A percentile compares a stretch with the other conserved stretches of the same genome.
Conservation (phyloP, 1,140 invertebrate species). For the Melanaphis sacchari region DNA sequence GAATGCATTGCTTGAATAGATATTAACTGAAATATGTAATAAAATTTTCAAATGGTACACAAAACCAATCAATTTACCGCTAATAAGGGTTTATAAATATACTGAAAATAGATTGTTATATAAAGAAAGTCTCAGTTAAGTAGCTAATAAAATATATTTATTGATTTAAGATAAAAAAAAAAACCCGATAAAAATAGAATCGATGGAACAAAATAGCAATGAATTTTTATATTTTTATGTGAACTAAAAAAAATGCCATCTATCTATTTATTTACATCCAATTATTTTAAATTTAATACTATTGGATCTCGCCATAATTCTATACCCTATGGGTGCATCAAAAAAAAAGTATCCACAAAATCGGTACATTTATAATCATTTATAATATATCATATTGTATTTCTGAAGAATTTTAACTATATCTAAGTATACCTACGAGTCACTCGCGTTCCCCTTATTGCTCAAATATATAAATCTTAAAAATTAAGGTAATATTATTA, state of each 20-base stretch:
- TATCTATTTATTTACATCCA: no score
- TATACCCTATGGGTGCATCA: no score
- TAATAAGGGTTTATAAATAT: background rate
- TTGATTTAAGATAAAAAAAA: background rate
- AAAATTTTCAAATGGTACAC: background rate
- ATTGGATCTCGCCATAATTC: no score
- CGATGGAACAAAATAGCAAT: background rate
- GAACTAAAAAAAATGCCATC: background rate
- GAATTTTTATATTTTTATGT: background rate
- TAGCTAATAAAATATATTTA: background rate
- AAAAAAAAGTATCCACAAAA: no score
- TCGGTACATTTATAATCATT: background rate
- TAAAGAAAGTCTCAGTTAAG: background rate
- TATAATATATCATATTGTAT: background rate
- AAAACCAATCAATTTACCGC: background rate
- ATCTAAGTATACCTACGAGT: no score
- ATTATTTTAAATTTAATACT: background rate
- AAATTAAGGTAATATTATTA: background rate
- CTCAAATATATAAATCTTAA: background rate
- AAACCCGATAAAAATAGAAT: background rate
- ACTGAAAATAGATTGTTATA: background rate
- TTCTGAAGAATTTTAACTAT: background rate
- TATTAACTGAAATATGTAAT: no score
- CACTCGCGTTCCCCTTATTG: background rate
- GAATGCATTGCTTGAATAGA: no score